Evolutionary conservation across 2,113 vertebrate genomes (phyloP).

Genomic region (Epinephelus lanceolatus): DNA sequence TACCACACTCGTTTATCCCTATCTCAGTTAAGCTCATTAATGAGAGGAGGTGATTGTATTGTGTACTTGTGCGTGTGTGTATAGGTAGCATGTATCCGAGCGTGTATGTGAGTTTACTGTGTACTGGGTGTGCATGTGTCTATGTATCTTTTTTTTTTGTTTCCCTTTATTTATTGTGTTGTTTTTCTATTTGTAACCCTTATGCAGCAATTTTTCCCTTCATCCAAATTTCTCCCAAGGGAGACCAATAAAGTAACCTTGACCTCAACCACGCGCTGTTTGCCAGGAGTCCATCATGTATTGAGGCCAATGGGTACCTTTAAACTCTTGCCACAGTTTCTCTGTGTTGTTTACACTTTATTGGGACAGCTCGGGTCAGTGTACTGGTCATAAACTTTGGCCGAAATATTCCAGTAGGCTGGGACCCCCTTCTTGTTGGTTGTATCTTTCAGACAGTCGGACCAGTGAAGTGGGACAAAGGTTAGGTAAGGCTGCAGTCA

Average conservation of each 20-base stretch:
- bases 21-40: too few species aligned
- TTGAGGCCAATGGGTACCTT: not conserved
- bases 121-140: too few species aligned
- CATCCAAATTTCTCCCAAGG: too few species aligned
- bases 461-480: not conserved
- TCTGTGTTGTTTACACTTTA: not conserved
- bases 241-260: too few species aligned
- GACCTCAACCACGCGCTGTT: not conserved
- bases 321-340: not conserved
- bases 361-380: not conserved
- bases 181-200: too few species aligned
- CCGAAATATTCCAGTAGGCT: not conserved
- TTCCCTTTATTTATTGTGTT: too few species aligned
- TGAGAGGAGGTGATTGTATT: too few species aligned
- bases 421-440: not conserved
- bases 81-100: too few species aligned
- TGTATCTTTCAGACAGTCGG: not conserved
- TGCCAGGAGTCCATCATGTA: not conserved
- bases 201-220: too few species aligned
- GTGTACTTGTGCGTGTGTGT: too few species aligned
- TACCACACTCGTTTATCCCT: not conserved
- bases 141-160: too few species aligned
- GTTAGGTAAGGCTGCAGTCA: not conserved
- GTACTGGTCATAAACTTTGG: slow-evolving; percentile 5
- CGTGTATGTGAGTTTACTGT: too few species aligned